Evolutionary conservation across 2,888 invertebrate genomes (phyloP).

Genomic region (Pyrochroa serraticornis): DNA sequence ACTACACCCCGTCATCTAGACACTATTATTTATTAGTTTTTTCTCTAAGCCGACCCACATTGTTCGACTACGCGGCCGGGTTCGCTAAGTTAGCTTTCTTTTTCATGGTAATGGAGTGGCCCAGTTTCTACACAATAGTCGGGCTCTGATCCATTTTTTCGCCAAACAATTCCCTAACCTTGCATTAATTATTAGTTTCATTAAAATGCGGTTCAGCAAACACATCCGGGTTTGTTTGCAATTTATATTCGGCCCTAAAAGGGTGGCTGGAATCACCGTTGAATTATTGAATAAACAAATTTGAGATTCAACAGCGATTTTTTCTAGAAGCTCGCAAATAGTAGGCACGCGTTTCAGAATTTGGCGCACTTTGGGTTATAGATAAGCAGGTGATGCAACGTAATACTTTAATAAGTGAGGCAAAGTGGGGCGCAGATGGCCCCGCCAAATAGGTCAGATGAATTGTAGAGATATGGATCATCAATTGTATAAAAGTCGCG

Average conservation of each 20-base stretch:
- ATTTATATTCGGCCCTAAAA: neutral
- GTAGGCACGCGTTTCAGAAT: neutral
- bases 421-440: constrained; percentile 39
- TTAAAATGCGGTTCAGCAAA: constrained; percentile 11
- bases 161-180: constrained; percentile 13
- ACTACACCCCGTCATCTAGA: constrained; percentile 4
- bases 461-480: constrained; percentile 13
- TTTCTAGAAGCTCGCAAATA: too few relatives aligned
- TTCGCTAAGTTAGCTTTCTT: constrained; percentile 13
- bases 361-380: constrained; percentile 29
- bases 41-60: constrained; percentile 33
- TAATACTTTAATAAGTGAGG: constrained; percentile 31
- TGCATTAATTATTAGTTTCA: constrained; percentile 11
- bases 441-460: constrained; percentile 32
- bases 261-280: too few relatives aligned
- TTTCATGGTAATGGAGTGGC: constrained; percentile 20
- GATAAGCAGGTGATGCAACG: constrained; percentile 32
- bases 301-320: too few relatives aligned
- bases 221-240: neutral
- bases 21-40: constrained; percentile 37
- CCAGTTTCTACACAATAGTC: constrained; percentile 33
- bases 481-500: constrained; percentile 11
- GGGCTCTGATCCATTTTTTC: constrained; percentile 32
- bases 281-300: too few relatives aligned
- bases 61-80: constrained; percentile 24